A percentile compares a stretch with the other conserved stretches of the same genome.
Conservation (phyloP, 2,113 vertebrate species). For the Cyanoramphus novaezelandiae region DNA sequence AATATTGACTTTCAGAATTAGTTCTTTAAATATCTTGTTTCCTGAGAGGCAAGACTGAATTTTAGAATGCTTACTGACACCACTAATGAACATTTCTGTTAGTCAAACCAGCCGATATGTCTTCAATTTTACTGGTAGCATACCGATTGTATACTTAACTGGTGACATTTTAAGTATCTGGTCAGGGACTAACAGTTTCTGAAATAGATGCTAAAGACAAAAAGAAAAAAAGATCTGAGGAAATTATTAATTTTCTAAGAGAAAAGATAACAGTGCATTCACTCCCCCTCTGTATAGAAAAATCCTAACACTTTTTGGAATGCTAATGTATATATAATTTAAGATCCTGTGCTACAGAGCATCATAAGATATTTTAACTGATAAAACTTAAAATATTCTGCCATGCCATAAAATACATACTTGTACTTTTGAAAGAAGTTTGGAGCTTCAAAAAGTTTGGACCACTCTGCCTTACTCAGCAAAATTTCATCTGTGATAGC, state of each 20-base stretch:
- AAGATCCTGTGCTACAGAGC: neutral
- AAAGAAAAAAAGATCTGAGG: neutral
- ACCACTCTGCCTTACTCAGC: constrained; percentile 91
- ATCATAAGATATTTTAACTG: constrained; percentile 42
- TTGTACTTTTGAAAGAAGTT: constrained; percentile 96
- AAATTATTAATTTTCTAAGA: neutral
- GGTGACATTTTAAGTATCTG: neutral
- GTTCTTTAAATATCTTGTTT: neutral
- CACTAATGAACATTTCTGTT: neutral
- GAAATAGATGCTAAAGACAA: neutral
- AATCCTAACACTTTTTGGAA: neutral
- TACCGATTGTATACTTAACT: neutral
- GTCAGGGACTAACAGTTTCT: neutral
- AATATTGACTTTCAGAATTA: neutral
- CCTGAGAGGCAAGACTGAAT: neutral
- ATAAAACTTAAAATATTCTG: constrained; percentile 68
- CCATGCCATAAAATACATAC: constrained; percentile 92
- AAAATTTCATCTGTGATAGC: constrained; percentile 91
- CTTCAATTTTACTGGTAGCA: neutral
- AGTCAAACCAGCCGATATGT: neutral
- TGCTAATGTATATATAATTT: neutral
- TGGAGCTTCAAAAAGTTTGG: constrained; percentile 92
- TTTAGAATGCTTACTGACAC: constrained; percentile 18
- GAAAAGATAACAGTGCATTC: neutral
- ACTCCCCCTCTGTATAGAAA: neutral